These are phyloP conservation scores for Zophobas morio DNA, from an alignment of 1,140 invertebrate species.

Conservation along the genomic window DNA sequence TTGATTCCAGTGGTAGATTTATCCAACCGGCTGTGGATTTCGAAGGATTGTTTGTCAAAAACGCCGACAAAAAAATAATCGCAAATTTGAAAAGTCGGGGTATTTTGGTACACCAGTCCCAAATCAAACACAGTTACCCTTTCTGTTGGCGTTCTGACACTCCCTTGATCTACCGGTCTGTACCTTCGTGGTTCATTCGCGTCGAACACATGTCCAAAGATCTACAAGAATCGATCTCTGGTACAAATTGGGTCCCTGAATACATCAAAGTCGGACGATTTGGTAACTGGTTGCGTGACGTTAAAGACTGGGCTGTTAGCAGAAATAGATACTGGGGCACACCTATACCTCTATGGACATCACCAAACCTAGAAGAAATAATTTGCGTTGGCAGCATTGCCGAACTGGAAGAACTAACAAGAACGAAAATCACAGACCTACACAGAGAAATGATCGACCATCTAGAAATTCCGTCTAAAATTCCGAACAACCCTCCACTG, in stretches of 20 bases:
- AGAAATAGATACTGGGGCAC: slow-evolving; percentile 99
- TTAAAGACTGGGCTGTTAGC: slow-evolving; percentile 98
- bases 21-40: slow-evolving; percentile 91
- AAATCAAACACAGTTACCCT: slow-evolving; percentile 95
- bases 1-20: slow-evolving; percentile 94
- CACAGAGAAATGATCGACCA: slow-evolving; percentile 97
- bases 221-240: slow-evolving; percentile 83
- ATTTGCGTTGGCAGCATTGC: slow-evolving; percentile 96
- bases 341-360: slow-evolving; percentile 98
- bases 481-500: slow-evolving; percentile 86
- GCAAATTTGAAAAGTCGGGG: slow-evolving; percentile 85
- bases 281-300: slow-evolving; percentile 98
- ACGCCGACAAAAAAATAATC: slow-evolving; percentile 90
- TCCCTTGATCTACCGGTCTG: slow-evolving; percentile 97
- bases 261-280: slow-evolving; percentile 99
- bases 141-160: slow-evolving; percentile 99
- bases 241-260: slow-evolving; percentile 99
- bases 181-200: slow-evolving; percentile 98
- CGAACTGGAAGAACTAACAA: slow-evolving; percentile 89
- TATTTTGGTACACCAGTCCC: slow-evolving; percentile 82
- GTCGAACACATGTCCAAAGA: slow-evolving; percentile 92
- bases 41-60: slow-evolving; percentile 93
- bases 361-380: slow-evolving; percentile 94
- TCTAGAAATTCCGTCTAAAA: slow-evolving; percentile 92
- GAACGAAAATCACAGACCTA: slow-evolving; percentile 88